These are phyloP conservation scores for Bicyclus anynana DNA, from an alignment of 1,140 invertebrate species.

Conservation along the genomic window DNA sequence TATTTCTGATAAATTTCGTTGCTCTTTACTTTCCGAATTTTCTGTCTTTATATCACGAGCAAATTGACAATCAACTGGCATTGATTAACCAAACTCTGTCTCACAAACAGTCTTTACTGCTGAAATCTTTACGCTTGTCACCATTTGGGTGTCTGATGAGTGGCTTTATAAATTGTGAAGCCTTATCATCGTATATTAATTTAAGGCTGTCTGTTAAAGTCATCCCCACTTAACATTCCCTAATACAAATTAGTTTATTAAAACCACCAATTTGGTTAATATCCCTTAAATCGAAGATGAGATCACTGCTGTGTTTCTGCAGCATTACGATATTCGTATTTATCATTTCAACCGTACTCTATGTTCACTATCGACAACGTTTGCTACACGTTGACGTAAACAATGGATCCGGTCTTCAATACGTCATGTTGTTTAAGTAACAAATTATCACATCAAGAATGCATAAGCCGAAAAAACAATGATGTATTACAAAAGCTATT, in stretches of 20 bases:
- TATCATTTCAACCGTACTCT: neutral
- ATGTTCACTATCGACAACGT: neutral
- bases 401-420: slow-evolving; percentile 2
- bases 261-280: neutral
- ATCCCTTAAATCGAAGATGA: neutral
- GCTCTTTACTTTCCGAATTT: slow-evolving; percentile 39
- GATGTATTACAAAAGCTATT: slow-evolving; percentile 11
- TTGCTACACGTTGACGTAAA: slow-evolving; percentile 3
- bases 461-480: slow-evolving; percentile 59
- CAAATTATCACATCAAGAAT: slow-evolving; percentile 54
- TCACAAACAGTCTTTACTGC: slow-evolving; percentile 24
- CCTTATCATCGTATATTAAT: slow-evolving; percentile 56
- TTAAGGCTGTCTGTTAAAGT: slow-evolving; percentile 26
- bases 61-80: slow-evolving; percentile 62
- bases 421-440: slow-evolving; percentile 38
- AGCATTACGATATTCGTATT: neutral
- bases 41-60: slow-evolving; percentile 48
- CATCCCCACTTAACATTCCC: neutral
- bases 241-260: slow-evolving; percentile 5
- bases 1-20: slow-evolving; percentile 11
- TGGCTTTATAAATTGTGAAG: slow-evolving; percentile 40
- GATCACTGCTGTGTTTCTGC: neutral
- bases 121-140: neutral
- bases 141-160: neutral
- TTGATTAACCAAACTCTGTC: slow-evolving; percentile 42